These are phyloP conservation scores for Crotalus horridus DNA, from an alignment of 2,113 vertebrate genomes.

Conservation along the genomic window DNA sequence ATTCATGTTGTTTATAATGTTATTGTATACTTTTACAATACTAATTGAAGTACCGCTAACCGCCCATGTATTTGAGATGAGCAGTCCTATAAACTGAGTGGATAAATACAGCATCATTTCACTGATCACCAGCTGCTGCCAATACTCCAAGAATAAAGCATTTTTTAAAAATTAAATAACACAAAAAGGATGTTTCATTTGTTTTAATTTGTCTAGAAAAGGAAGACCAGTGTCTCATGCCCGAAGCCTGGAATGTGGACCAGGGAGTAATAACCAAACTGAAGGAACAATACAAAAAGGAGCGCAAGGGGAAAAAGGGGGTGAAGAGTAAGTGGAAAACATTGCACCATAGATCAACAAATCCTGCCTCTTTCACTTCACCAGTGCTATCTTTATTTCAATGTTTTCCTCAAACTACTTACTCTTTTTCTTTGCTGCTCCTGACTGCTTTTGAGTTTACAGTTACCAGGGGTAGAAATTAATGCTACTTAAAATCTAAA, in stretches of 20 bases:
- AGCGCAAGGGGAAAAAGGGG: conserved; percentile 99
- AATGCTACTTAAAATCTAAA: conserved; percentile 54
- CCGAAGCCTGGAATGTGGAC: conserved; percentile 99
- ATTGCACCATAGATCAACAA: conserved; percentile 72
- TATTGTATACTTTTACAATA: neutral
- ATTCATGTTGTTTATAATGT: neutral
- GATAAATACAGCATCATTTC: neutral
- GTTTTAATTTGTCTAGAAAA: conserved; percentile 95
- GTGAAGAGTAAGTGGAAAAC: conserved; percentile 99
- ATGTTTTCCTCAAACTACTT: conserved; percentile 80
- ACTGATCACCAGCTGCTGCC: conserved; percentile 47
- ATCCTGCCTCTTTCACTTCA: conserved; percentile 71
- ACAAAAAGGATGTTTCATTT: conserved; percentile 83
- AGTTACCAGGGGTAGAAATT: conserved; percentile 76
- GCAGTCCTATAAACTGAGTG: neutral
- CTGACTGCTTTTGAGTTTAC: conserved; percentile 68
- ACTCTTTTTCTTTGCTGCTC: conserved; percentile 80
- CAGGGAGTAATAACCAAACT: conserved; percentile 99
- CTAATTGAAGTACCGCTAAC: neutral
- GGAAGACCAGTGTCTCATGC: conserved; percentile 92
- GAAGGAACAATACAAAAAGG: conserved; percentile 99
- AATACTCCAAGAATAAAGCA: conserved; percentile 47
- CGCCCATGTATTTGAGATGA: neutral
- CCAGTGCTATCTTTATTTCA: conserved; percentile 69
- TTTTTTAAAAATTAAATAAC: conserved; percentile 43